A percentile compares a stretch with the other conserved stretches of the same genome.
These are phyloP conservation scores for Scaptomyza hsui DNA, from an alignment of 1,140 invertebrate genomes.

Conservation along the genomic window DNA sequence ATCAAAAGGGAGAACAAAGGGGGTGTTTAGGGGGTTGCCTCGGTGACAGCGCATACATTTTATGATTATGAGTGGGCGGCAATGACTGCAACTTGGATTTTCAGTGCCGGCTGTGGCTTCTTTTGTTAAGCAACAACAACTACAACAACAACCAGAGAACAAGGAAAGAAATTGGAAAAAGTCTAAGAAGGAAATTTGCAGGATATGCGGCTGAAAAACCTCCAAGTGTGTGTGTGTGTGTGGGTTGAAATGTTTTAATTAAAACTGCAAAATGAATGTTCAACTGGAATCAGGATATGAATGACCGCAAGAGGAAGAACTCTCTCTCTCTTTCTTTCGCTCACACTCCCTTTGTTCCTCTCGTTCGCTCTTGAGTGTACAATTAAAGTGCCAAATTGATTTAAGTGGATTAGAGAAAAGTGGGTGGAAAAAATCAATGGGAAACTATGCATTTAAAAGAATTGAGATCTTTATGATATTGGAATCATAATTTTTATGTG, in stretches of 20 bases:
- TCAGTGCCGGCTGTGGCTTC: constrained; percentile 9
- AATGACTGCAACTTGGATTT: constrained; percentile 11
- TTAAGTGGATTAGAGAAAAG: constrained; percentile 34
- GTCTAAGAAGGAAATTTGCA: constrained; percentile 16
- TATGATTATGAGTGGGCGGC: constrained; percentile 71
- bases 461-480: no score
- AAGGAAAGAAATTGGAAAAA: constrained; percentile 25
- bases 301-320: constrained; percentile 3
- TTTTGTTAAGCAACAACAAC: constrained; percentile 5
- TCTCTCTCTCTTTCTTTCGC: background rate
- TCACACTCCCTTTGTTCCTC: background rate
- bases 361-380: background rate
- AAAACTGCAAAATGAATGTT: constrained; percentile 77
- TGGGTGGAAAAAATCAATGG: constrained; percentile 64
- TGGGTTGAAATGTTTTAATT: constrained; percentile 68
- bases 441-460: constrained; percentile 2
- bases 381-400: constrained; percentile 76
- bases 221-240: constrained; percentile 21
- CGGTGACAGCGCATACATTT: constrained; percentile 73
- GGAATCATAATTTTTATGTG: no score
- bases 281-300: constrained; percentile 42
- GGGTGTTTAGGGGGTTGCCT: constrained; percentile 16
- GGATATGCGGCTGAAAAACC: background rate
- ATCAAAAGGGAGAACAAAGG: background rate
- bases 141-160: constrained; percentile 3